These are phyloP conservation scores for Holocentrus rufus DNA, from an alignment of 2,797 vertebrate genomes.

Conservation along the genomic window DNA sequence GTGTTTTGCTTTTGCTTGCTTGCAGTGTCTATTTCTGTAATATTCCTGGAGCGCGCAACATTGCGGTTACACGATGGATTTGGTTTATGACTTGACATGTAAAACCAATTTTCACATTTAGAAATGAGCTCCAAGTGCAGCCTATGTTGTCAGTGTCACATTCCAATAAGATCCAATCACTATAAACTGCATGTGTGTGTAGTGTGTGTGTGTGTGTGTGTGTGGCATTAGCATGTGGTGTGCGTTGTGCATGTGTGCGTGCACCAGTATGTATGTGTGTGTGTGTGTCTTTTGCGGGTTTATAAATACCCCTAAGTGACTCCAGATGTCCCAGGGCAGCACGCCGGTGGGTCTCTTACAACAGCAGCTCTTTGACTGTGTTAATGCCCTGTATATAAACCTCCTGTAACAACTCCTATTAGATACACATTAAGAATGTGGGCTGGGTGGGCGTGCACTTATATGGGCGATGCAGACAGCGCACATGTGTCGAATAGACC, in stretches of 20 bases:
- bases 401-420: conserved; percentile 75
- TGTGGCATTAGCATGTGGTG: no score
- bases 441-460: conserved; percentile 38
- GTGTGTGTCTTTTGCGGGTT: conserved; percentile 71
- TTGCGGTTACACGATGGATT: conserved; percentile 54
- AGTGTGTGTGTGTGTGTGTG: conserved; percentile 44
- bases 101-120: conserved; percentile 72
- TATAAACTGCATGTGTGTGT: conserved; percentile 42
- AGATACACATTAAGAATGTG: conserved; percentile 69
- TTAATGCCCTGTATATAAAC: conserved; percentile 79
- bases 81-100: conserved; percentile 67
- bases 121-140: conserved; percentile 30
- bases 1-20: conserved; percentile 17
- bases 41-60: conserved; percentile 25
- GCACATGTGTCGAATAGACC: conserved; percentile 54
- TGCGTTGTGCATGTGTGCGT: conserved; percentile 10
- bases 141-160: conserved; percentile 65
- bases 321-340: conserved; percentile 80
- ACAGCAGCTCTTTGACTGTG: conserved; percentile 73
- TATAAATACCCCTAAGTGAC: conserved; percentile 78
- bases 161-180: conserved; percentile 66
- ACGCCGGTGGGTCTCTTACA: conserved; percentile 74
- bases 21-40: conserved; percentile 28
- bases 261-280: conserved; percentile 50
- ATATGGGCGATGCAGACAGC: conserved; percentile 51